phyloP scores from a whole-genome alignment of 2,888 invertebrate genomes.

The Tachina fera region DNA sequence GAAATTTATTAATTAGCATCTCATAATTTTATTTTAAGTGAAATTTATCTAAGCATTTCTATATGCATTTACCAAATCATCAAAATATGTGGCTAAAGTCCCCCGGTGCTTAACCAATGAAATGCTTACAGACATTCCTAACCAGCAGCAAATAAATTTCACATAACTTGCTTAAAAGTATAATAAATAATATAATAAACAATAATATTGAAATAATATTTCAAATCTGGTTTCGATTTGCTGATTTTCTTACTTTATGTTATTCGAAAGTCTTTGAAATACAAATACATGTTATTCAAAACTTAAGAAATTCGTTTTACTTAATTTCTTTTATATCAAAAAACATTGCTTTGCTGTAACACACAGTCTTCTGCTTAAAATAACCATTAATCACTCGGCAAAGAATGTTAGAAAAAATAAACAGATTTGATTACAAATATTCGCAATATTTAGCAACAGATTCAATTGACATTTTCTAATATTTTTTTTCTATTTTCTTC shows the following conservation, averaged over 20 bases:
- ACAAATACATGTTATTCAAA: conserved; percentile 1
- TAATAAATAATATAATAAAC: too few relatives aligned
- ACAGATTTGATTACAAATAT: conserved; percentile 27
- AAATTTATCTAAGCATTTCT: too few relatives aligned
- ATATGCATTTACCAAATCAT: too few relatives aligned
- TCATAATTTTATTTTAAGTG: too few relatives aligned
- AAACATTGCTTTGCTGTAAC: neutral
- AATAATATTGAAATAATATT: too few relatives aligned
- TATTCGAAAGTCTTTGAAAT: neutral
- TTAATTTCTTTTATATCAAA: conserved; percentile 26
- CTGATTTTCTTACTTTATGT: neutral
- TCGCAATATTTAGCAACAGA: conserved; percentile 65
- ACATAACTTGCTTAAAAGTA: too few relatives aligned
- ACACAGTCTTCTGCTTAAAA: neutral
- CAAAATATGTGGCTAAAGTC: too few relatives aligned
- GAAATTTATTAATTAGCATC: too few relatives aligned
- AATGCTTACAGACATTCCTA: too few relatives aligned
- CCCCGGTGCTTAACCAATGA: too few relatives aligned
- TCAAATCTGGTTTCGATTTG: too few relatives aligned
- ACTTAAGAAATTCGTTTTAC: conserved; percentile 52
- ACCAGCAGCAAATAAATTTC: too few relatives aligned
- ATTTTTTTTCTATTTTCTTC: neutral
- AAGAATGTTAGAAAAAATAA: conserved; percentile 9
- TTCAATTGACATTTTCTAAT: conserved; percentile 66
- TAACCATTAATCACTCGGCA: conserved; percentile 62